Evolutionary conservation across 2,888 invertebrate species (phyloP).

Genomic region (Nesidiocoris tenuis): DNA sequence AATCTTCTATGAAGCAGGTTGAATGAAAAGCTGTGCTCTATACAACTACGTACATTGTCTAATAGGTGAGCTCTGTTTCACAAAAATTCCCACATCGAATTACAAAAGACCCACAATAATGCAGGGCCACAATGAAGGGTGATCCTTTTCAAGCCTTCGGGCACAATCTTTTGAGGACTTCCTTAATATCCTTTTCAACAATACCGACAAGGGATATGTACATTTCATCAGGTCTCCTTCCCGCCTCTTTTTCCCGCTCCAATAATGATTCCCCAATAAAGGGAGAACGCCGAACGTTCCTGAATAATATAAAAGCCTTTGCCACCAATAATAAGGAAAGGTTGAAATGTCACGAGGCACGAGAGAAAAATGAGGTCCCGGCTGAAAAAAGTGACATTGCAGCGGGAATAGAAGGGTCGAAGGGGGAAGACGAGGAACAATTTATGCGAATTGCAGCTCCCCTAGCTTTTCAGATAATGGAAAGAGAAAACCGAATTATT

Average conservation of each 20-base stretch:
- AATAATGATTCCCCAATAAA: constrained; percentile 2
- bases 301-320: not conserved
- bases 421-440: not conserved
- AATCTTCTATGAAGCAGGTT: too few species aligned
- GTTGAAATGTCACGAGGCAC: not conserved
- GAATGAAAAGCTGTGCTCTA: too few species aligned
- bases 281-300: not conserved
- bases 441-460: constrained; percentile 4
- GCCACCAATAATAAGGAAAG: not conserved
- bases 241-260: not conserved
- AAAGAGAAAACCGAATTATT: constrained; percentile 1
- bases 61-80: too few species aligned
- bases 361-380: not conserved
- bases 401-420: not conserved
- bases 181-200: not conserved
- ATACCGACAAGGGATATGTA: not conserved
- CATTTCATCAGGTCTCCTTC: not conserved
- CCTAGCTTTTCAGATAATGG: not conserved
- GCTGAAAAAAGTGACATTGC: not conserved
- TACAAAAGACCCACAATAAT: too few species aligned
- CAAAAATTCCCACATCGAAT: not conserved
- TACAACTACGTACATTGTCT: too few species aligned
- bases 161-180: not conserved
- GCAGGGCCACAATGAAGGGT: not conserved
- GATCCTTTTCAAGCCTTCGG: not conserved